Evolutionary conservation across 2,113 vertebrate species (phyloP), one percentile per base, ranked within the genome.

Genomic region (Pelvicachromis taeniatus): DNA sequence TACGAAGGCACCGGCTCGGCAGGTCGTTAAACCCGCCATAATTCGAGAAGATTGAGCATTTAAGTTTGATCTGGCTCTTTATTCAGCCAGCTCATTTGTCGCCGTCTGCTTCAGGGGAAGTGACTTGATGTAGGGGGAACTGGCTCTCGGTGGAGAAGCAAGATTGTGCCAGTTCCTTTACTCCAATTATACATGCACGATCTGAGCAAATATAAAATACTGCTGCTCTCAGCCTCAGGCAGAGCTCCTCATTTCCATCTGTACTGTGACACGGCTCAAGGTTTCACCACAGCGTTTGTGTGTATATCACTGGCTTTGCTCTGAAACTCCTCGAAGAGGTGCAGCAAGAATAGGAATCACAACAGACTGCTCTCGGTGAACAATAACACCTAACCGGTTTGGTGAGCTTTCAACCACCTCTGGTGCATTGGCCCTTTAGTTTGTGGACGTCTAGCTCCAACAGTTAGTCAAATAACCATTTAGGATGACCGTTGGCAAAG

Each of bases 21-120:
- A 87, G 89, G 63, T 70, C 65, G 17, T 85, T 92, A 91, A 87
- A 87, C 33, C 45, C 5, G 85, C 7, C 21, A 90, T 92, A 81
- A 92, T 91, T 85, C 7, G 33, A 77, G 78, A 87, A 80, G 86
- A 85, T 91, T 93, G 90, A 82, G 58, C 29, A 73, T 77, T 87
- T 13, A 82, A 77, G 73, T 82, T 83, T 81, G 80, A 91, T 88
- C 87, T 83, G 26, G 78, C 17, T 82, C 73, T 78, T 75, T 19
- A 75, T 52, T 82, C 82, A 61, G 68, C 58, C 50, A 78, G 73
- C 80, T 91, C 81, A 85, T 91, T 91, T 89, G 81, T 78, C 31
- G 21, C 61, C 14, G 75, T 84, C 87, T 84, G 82, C 29, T 88
- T 87, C 55, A 1, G 70, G 68, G 31, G 53, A 85, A 86, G 80